Evolutionary conservation across 2,888 invertebrate genomes (phyloP).

Genomic region (Drymonia ruficornis): DNA sequence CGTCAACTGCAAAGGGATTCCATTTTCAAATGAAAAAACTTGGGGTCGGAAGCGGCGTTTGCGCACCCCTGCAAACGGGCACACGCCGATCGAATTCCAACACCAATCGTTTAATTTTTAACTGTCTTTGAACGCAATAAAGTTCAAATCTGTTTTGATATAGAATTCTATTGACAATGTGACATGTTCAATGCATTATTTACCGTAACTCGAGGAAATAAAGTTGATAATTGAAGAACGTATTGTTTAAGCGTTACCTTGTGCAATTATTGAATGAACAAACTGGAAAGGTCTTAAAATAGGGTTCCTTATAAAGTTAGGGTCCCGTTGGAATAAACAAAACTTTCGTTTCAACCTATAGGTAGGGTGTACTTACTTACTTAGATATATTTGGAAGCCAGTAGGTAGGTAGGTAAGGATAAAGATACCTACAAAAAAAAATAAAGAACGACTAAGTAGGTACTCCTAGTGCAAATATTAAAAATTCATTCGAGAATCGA

Average conservation of each 20-base stretch:
- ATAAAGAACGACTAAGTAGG: too few relatives aligned
- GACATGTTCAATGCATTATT: conserved; percentile 11
- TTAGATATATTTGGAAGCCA: too few relatives aligned
- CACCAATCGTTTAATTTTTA: conserved; percentile 9
- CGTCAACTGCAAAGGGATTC: conserved; percentile 67
- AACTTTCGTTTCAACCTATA: too few relatives aligned
- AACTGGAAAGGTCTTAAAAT: conserved; percentile 31
- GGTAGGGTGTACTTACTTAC: too few relatives aligned
- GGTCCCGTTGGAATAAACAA: conserved; percentile 22
- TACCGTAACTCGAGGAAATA: accelerated
- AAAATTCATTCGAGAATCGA: too few relatives aligned
- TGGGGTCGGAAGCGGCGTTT: conserved; percentile 69
- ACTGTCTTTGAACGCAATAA: background rate
- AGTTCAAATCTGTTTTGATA: conserved; percentile 8
- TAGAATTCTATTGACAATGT: conserved; percentile 10
- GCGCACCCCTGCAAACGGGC: conserved; percentile 75
- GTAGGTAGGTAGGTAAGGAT: too few relatives aligned
- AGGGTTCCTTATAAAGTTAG: conserved; percentile 25
- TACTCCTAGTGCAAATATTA: too few relatives aligned
- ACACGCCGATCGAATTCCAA: conserved; percentile 59
- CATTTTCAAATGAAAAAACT: conserved; percentile 60
- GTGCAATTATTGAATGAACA: conserved; percentile 66
- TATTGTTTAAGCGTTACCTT: conserved; percentile 26
- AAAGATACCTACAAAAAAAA: too few relatives aligned
- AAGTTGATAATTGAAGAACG: conserved; percentile 22